These are phyloP conservation scores for Phallusia fumigata DNA, from an alignment of 23 tunicate species.

Conservation along the genomic window DNA sequence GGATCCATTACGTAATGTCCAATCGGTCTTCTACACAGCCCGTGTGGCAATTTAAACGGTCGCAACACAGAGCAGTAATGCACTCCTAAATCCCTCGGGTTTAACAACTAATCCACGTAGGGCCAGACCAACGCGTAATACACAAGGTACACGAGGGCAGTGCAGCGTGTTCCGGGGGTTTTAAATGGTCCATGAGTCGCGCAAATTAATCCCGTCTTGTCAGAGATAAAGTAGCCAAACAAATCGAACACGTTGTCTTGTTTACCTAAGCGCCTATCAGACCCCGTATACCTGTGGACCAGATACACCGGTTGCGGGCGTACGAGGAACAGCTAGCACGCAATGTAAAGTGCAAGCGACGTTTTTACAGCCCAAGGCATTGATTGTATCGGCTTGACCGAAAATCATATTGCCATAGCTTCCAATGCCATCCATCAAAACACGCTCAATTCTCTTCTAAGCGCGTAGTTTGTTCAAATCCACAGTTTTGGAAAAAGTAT, in stretches of 20 bases:
- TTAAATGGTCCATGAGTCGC: neutral
- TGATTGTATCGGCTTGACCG: neutral
- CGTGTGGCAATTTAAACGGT: neutral
- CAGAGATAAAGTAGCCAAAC: neutral
- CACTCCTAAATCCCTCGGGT: neutral
- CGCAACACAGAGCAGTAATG: neutral
- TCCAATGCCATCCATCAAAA: neutral
- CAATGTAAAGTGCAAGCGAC: neutral
- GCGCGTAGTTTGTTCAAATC: too few species aligned
- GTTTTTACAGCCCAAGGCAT: constrained; percentile 1
- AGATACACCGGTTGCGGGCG: neutral
- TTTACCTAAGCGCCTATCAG: neutral
- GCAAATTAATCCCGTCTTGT: constrained; percentile 4
- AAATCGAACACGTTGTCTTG: neutral
- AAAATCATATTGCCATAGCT: neutral
- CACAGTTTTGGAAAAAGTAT: too few species aligned
- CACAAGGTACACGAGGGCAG: neutral
- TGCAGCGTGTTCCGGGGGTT: neutral
- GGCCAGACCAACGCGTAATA: neutral
- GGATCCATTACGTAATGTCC: constrained; percentile 3
- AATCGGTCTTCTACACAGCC: neutral
- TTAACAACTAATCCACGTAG: neutral
- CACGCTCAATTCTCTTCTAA: neutral
- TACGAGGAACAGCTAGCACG: neutral
- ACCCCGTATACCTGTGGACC: neutral